Evolutionary conservation across 2,113 vertebrate species (phyloP).

Genomic region (Aspiorhynchus laticeps): DNA sequence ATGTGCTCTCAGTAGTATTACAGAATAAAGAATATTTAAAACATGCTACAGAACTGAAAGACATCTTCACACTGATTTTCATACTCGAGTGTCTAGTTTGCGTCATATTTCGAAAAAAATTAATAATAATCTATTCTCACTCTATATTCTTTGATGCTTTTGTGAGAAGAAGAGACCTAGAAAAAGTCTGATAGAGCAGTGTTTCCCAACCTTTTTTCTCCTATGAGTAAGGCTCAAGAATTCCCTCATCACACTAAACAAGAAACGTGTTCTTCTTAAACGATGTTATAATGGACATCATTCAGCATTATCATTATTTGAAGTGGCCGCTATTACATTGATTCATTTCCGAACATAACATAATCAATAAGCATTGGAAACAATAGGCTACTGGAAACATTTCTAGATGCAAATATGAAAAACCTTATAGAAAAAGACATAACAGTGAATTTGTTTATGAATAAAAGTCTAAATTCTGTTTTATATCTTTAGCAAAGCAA

Average conservation of each 20-base stretch:
- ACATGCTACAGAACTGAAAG: conserved; percentile 24
- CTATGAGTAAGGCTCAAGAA: not conserved
- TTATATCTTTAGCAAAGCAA: not conserved
- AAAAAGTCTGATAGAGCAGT: not conserved
- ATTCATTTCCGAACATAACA: not conserved
- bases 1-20: conserved; percentile 36
- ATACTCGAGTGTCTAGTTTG: conserved; percentile 20
- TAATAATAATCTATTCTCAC: not conserved
- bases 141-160: not conserved
- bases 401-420: not conserved
- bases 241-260: not conserved
- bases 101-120: not conserved
- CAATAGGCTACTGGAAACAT: not conserved
- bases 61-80: conserved; percentile 5
- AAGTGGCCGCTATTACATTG: not conserved
- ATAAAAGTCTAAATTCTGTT: not conserved
- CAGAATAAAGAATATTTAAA: conserved; percentile 32
- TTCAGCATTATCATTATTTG: not conserved
- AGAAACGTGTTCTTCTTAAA: not conserved
- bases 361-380: not conserved
- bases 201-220: not conserved
- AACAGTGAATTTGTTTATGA: not conserved
- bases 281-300: not conserved
- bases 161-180: not conserved
- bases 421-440: not conserved